Evolutionary conservation across 1,140 invertebrate genomes (phyloP).

Genomic region (Ceratosolen solmsi): DNA sequence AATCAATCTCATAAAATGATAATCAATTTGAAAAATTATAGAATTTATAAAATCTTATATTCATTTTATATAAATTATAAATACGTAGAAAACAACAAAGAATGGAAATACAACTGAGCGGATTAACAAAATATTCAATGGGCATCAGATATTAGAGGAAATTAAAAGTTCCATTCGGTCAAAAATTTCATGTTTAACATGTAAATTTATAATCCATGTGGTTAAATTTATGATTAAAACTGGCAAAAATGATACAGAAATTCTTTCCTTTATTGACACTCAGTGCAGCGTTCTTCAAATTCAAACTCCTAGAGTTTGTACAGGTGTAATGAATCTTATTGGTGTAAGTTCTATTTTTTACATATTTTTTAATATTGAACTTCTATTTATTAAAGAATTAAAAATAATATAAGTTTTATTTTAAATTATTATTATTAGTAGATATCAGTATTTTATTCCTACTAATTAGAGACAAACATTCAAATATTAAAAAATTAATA

Average conservation of each 20-base stretch:
- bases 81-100: constrained; percentile 75
- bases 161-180: constrained; percentile 92
- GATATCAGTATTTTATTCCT: too few relatives aligned
- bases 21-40: too few relatives aligned
- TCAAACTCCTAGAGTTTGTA: constrained; percentile 87
- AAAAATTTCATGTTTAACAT: constrained; percentile 91
- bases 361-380: too few relatives aligned
- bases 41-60: not conserved
- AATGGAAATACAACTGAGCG: constrained; percentile 81
- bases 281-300: constrained; percentile 88
- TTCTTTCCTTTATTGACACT: constrained; percentile 86
- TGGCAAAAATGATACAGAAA: constrained; percentile 87
- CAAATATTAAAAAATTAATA: too few relatives aligned
- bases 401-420: too few relatives aligned
- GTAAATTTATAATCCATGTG: constrained; percentile 87
- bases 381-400: too few relatives aligned
- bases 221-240: constrained; percentile 87
- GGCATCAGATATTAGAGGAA: constrained; percentile 88
- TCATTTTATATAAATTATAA: constrained; percentile 69
- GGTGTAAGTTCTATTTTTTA: constrained; percentile 77
- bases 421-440: too few relatives aligned
- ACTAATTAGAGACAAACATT: too few relatives aligned
- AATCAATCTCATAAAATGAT: too few relatives aligned
- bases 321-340: constrained; percentile 88
- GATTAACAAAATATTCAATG: constrained; percentile 84